Percentiles rank a stretch among this genome's conserved stretches.
phyloP scores from a whole-genome alignment of 2,888 invertebrate genomes.

The Caenorhabditis virilis region DNA sequence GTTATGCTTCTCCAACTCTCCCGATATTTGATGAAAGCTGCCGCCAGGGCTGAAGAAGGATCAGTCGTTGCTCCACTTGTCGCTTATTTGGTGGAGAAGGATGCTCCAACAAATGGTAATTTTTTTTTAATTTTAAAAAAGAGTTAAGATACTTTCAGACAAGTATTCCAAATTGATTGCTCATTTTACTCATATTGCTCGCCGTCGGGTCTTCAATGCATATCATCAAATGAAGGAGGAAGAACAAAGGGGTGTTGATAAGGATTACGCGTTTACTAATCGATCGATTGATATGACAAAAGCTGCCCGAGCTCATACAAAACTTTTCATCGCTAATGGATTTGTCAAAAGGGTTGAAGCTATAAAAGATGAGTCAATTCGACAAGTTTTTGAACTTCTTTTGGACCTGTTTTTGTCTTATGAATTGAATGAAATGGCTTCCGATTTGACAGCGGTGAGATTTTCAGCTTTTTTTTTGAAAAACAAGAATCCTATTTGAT shows the following conservation, averaged over 20 bases:
- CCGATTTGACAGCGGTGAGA: slow-evolving; percentile 12
- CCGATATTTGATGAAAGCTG: slow-evolving; percentile 74
- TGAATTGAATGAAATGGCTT: slow-evolving; percentile 31
- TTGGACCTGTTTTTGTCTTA: slow-evolving; percentile 77
- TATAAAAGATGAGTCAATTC: slow-evolving; percentile 74
- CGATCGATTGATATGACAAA: slow-evolving; percentile 46
- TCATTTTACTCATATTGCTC: slow-evolving; percentile 43
- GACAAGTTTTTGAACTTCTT: slow-evolving; percentile 76
- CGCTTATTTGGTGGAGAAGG: slow-evolving; percentile 16
- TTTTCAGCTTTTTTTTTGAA: no score
- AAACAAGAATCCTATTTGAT: not conserved
- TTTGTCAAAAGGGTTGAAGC: slow-evolving; percentile 53
- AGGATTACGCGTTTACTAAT: slow-evolving; percentile 50
- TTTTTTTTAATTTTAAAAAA: slow-evolving; percentile 7
- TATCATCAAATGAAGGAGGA: slow-evolving; percentile 34
- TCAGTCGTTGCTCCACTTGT: slow-evolving; percentile 16
- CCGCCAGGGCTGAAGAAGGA: slow-evolving; percentile 19
- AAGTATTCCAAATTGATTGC: slow-evolving; percentile 24
- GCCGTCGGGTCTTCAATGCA: slow-evolving; percentile 25
- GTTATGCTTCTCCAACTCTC: slow-evolving; percentile 89
- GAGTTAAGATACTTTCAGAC: slow-evolving; percentile 8
- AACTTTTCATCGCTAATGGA: slow-evolving; percentile 38
- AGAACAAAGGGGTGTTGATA: slow-evolving; percentile 28
- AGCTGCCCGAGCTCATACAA: slow-evolving; percentile 42
- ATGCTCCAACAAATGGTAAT: not conserved